A percentile compares a stretch with the other conserved stretches of the same genome.
Conservation (phyloP, 2,113 vertebrate species). For the Apeltes quadracus region DNA sequence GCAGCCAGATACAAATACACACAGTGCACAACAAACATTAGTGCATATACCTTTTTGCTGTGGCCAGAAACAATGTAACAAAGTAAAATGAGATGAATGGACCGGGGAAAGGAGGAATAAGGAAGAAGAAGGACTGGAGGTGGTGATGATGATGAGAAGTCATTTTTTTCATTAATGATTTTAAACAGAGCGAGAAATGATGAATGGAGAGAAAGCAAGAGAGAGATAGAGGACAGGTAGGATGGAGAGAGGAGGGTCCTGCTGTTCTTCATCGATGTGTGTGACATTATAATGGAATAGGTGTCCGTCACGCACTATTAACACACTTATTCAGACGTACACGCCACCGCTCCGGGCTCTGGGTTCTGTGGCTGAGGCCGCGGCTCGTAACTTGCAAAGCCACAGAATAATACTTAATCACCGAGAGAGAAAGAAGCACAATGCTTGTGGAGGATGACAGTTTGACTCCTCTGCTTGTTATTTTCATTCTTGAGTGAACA, state of each 20-base stretch:
- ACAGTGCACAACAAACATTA: not conserved
- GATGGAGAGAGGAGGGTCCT: slow-evolving; percentile 17
- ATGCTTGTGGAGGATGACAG: slow-evolving; percentile 51
- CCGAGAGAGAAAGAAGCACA: slow-evolving; percentile 47
- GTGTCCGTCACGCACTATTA: slow-evolving; percentile 73
- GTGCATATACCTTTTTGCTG: not conserved
- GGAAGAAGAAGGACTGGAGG: not conserved
- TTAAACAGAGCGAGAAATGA: slow-evolving; percentile 21
- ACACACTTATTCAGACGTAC: slow-evolving; percentile 37
- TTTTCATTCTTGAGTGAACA: slow-evolving; percentile 67
- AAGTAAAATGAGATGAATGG: slow-evolving; percentile 6
- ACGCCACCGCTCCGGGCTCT: slow-evolving; percentile 20
- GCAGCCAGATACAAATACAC: not conserved
- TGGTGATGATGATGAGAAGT: slow-evolving; percentile 8
- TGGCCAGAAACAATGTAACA: not conserved
- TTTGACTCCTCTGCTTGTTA: slow-evolving; percentile 72
- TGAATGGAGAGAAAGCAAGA: slow-evolving; percentile 11
- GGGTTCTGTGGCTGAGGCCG: slow-evolving; percentile 42
- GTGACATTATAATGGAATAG: slow-evolving; percentile 75
- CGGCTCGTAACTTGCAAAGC: slow-evolving; percentile 52
- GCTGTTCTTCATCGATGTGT: slow-evolving; percentile 59
- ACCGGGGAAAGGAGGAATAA: slow-evolving; percentile 1
- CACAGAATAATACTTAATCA: slow-evolving; percentile 64
- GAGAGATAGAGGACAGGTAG: not conserved
- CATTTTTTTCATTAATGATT: slow-evolving; percentile 5